Evolutionary conservation across 2,113 vertebrate species (phyloP).

Genomic region (Sorex fumeus): DNA sequence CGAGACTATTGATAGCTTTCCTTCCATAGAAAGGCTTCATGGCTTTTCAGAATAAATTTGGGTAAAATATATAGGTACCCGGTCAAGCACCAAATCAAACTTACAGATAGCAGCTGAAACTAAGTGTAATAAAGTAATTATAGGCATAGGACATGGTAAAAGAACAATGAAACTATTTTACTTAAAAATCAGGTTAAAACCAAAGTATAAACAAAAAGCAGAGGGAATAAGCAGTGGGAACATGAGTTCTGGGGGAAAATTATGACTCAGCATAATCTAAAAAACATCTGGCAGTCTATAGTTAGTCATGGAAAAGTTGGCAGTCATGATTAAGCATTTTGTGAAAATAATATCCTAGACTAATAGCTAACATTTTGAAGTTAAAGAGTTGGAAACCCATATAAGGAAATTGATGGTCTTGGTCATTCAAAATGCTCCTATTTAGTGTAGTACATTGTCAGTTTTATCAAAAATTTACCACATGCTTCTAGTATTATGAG

Average conservation of each 20-base stretch:
- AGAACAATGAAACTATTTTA: conserved; percentile 12
- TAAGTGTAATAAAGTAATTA: conserved; percentile 20
- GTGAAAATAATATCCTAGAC: conserved; percentile 59
- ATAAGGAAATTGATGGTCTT: neutral
- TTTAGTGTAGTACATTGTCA: neutral
- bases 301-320: conserved; percentile 78
- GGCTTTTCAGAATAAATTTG: conserved; percentile 56
- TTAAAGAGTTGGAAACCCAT: neutral
- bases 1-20: neutral
- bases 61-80: conserved; percentile 30
- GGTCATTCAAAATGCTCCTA: neutral
- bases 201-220: conserved; percentile 51
- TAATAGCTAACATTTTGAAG: neutral
- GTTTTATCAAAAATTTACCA: conserved; percentile 11
- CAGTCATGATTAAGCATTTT: conserved; percentile 75
- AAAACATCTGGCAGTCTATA: conserved; percentile 74
- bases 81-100: conserved; percentile 6
- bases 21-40: neutral
- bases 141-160: conserved; percentile 23
- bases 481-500: conserved; percentile 59
- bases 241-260: conserved; percentile 65
- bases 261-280: conserved; percentile 82
- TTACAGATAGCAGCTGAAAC: neutral
- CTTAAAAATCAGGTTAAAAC: conserved; percentile 1
- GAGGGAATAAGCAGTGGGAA: conserved; percentile 61